A percentile compares a stretch with the other conserved stretches of the same genome.
Conservation (phyloP, 2,797 vertebrate species). For the Huso huso region DNA sequence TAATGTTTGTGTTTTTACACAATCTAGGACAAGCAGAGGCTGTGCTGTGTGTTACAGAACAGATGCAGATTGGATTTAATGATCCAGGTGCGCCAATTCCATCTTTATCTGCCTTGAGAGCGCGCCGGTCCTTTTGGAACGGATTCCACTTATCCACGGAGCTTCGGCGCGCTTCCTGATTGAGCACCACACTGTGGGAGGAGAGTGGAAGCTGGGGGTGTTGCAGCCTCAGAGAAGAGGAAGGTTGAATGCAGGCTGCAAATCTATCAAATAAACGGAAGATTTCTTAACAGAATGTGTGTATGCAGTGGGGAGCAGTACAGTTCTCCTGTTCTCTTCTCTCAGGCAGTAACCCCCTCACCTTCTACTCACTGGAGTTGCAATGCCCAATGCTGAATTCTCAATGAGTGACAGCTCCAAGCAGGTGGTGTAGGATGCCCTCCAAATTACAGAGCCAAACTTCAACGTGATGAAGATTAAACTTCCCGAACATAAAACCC, state of each 20-base stretch:
- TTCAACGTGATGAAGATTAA: no score
- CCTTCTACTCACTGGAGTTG: no score
- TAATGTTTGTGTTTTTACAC: conserved; percentile 9
- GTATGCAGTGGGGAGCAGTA: no score
- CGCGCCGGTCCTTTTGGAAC: conserved; percentile 12
- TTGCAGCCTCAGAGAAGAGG: not conserved
- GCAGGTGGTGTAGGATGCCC: no score
- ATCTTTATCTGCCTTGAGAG: conserved; percentile 11
- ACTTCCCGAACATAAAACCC: no score
- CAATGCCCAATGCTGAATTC: no score
- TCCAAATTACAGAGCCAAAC: no score
- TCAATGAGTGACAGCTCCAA: no score
- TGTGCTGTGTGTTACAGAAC: not conserved
- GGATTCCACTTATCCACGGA: not conserved
- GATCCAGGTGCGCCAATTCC: conserved; percentile 14
- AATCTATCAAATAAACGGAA: no score
- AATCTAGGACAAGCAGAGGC: conserved; percentile 4
- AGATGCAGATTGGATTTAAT: conserved; percentile 15
- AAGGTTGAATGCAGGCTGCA: not conserved
- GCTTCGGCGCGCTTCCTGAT: not conserved
- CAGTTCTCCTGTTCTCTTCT: no score
- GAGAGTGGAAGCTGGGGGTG: not conserved
- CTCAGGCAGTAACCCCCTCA: no score
- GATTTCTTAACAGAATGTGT: no score
- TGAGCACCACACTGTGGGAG: not conserved